A percentile compares a stretch with the other conserved stretches of the same genome.
Conservation (phyloP, 2,888 invertebrate species). For the Drosophila greeni region DNA sequence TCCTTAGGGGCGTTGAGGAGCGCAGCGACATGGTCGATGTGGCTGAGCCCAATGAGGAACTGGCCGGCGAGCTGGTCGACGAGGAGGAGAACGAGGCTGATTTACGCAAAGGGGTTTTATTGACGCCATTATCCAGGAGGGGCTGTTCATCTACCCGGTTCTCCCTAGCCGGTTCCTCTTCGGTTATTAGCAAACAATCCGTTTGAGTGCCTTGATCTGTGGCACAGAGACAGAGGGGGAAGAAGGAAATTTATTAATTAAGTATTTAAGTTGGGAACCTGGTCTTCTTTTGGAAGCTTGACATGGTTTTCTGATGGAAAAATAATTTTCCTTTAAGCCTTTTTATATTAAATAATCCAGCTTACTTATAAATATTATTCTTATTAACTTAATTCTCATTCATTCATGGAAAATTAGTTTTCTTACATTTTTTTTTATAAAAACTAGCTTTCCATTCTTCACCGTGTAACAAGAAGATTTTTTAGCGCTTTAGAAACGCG, state of each 20-base stretch:
- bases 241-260: conserved; percentile 2
- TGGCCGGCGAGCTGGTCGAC: conserved; percentile 61
- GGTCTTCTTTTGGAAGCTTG: neutral
- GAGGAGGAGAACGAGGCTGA: conserved; percentile 74
- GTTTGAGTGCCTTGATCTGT: conserved; percentile 76
- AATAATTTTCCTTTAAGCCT: neutral
- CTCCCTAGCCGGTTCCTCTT: conserved; percentile 51
- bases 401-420: neutral
- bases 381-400: no score
- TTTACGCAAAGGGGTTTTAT: conserved; percentile 64
- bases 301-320: neutral
- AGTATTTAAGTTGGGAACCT: neutral
- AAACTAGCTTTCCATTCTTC: neutral
- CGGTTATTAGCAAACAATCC: conserved; percentile 69
- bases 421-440: neutral
- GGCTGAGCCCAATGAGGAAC: conserved; percentile 69
- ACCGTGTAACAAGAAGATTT: neutral
- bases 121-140: conserved; percentile 25
- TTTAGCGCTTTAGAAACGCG: conserved; percentile 35
- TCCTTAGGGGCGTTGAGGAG: conserved; percentile 59
- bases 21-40: conserved; percentile 71
- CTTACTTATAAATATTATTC: neutral
- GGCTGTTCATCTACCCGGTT: neutral
- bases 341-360: no score
- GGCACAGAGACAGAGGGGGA: conserved; percentile 13